phyloP scores from a whole-genome alignment of 2,888 invertebrate species.

The Campoletis raptor region DNA sequence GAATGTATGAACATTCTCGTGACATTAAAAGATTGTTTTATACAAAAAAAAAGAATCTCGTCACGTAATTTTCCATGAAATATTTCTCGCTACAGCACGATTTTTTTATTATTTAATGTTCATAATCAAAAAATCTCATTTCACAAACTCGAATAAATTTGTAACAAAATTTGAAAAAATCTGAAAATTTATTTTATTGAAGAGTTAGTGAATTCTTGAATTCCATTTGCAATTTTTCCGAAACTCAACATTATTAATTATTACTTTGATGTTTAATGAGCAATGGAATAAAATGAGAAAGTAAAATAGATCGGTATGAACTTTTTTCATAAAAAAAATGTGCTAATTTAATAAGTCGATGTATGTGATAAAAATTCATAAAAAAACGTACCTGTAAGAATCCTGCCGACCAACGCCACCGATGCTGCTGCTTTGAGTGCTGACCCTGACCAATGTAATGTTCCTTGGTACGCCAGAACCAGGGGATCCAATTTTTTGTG shows the following conservation, averaged over 20 bases:
- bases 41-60: background rate
- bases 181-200: too few species aligned
- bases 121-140: background rate
- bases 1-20: background rate
- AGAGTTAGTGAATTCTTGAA: background rate
- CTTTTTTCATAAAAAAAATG: background rate
- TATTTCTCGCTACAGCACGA: background rate
- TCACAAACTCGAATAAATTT: too few species aligned
- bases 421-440: conserved; percentile 88
- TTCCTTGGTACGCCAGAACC: conserved; percentile 79
- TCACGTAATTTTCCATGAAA: background rate
- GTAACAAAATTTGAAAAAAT: background rate
- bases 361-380: background rate
- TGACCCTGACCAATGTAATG: conserved; percentile 87
- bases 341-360: background rate
- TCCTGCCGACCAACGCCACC: conserved; percentile 87
- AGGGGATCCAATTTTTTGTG: conserved; percentile 70
- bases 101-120: too few species aligned
- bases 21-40: background rate
- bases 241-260: background rate
- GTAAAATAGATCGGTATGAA: background rate
- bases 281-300: background rate
- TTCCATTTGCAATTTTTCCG: background rate
- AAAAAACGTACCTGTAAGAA: conserved; percentile 85
- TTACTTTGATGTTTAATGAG: background rate